Base-by-base conservation (phyloP, 1,140 invertebrate genomes). In the Chelonus insularis region DNA sequence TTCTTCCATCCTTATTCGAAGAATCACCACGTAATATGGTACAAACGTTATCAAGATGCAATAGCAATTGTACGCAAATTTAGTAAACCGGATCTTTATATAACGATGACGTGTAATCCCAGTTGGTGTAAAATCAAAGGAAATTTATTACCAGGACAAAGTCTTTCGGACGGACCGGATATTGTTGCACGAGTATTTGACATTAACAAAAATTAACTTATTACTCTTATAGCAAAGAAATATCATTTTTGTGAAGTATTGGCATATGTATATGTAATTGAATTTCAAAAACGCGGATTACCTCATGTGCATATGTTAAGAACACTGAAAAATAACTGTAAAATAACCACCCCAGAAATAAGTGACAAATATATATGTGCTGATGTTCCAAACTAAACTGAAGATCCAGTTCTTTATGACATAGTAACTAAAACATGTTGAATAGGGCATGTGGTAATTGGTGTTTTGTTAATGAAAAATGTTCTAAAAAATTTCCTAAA, bases 1-100 rank as follows among this genome's bases (percentile, higher is more conserved):
- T n/a, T n/a, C n/a, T n/a, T n/a, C n/a, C n/a, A n/a, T n/a, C n/a
- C 25, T 71, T 68, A 16, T 81, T 68, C 57, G 68, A 57, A 23
- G 76, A 72, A 36, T 74, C 74, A 62, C 74, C 72, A 59, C 67
- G 75, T 20, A 57, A 80, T 64, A 77, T 80, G 76, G 72, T 79
- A 34, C 69, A n/a, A 81, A 66, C 73, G 76, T 62, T 64, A 67
- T 56, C 77, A 78, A 66, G 74, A 80, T 68, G 74, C n/a, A n/a
- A n/a, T n/a, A n/a, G n/a, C n/a, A n/a, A n/a, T n/a, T n/a, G n/a
- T n/a, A n/a, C n/a, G n/a, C 39, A 50, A 72, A 57, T 79, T 72
- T 64, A 76, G 77, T 57, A 79, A 86, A 75, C 74, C 81, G 64
- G 66, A 78, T 41, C 14, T 45, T 7, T 45, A 16, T 45, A 9